Conservation (phyloP, 2,113 vertebrate species). For the Scomber scombrus region DNA sequence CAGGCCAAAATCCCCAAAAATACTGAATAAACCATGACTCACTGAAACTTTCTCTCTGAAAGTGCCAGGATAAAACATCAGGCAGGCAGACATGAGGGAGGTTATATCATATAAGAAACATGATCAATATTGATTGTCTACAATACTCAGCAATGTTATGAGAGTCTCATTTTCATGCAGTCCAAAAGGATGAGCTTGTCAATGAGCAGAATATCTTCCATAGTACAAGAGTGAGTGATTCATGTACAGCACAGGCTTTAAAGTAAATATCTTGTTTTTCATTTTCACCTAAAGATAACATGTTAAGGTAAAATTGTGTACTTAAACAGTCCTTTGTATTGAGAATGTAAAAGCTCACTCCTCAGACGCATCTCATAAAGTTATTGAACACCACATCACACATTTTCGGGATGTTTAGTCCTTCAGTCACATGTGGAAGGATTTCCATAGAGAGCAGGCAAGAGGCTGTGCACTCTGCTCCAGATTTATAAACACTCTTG, state of each 20-base stretch:
- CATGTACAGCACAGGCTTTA: background rate
- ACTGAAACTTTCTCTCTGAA: constrained; percentile 53
- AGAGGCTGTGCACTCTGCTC: background rate
- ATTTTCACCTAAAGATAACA: background rate
- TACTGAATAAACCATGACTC: constrained; percentile 67
- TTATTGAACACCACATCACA: background rate
- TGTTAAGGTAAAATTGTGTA: background rate
- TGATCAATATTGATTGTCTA: constrained; percentile 62
- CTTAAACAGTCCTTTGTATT: background rate
- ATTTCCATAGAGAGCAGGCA: constrained; percentile 3
- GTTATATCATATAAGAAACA: constrained; percentile 50
- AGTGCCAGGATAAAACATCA: constrained; percentile 42
- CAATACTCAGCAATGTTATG: constrained; percentile 32
- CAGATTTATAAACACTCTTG: constrained; percentile 58
- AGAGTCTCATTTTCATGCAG: constrained; percentile 46
- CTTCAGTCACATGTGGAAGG: constrained; percentile 18
- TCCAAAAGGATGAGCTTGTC: constrained; percentile 25
- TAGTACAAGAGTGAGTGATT: constrained; percentile 8
- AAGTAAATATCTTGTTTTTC: background rate
- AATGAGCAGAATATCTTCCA: constrained; percentile 8
- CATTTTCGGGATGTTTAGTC: background rate
- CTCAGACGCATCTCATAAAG: background rate
- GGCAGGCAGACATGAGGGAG: constrained; percentile 45
- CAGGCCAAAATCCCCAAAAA: constrained; percentile 47
- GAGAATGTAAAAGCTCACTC: background rate